These are phyloP conservation scores for Pachycephus smyrnensis DNA, from an alignment of 2,888 invertebrate species.

Conservation along the genomic window DNA sequence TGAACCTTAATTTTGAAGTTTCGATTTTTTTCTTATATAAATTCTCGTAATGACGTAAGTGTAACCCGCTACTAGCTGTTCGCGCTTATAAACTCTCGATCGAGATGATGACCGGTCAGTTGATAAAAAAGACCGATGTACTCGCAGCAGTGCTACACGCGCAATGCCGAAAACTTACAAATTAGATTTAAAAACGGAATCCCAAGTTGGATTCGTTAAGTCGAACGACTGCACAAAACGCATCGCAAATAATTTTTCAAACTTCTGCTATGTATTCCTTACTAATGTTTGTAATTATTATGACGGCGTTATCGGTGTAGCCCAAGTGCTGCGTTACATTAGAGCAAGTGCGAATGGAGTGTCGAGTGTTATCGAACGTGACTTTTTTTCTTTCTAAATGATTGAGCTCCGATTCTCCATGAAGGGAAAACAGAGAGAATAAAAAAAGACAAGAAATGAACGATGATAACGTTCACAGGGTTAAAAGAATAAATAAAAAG, in stretches of 20 bases:
- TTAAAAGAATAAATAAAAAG: background rate
- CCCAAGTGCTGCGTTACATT: slow-evolving; percentile 38
- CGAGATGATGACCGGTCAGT: background rate
- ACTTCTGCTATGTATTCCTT: slow-evolving; percentile 51
- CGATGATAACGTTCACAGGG: background rate
- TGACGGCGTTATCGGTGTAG: slow-evolving; percentile 48
- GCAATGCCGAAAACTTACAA: slow-evolving; percentile 31
- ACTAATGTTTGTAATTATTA: slow-evolving; percentile 58
- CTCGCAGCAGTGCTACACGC: slow-evolving; percentile 31
- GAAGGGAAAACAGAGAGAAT: background rate
- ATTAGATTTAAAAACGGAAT: slow-evolving; percentile 33
- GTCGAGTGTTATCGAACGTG: slow-evolving; percentile 47
- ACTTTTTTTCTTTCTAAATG: background rate
- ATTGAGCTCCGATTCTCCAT: background rate
- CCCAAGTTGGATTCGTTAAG: slow-evolving; percentile 23
- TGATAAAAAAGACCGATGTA: slow-evolving; percentile 25
- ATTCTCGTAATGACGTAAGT: too few species aligned
- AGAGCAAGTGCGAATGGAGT: slow-evolving; percentile 52
- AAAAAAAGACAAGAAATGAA: background rate
- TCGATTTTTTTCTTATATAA: background rate
- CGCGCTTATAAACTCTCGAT: background rate
- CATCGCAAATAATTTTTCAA: slow-evolving; percentile 54
- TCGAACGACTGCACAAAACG: slow-evolving; percentile 43
- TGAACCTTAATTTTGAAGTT: background rate
- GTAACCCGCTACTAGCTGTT: background rate